Evolutionary conservation across 2,113 vertebrate species (phyloP), one percentile per base, ranked within the genome.

Genomic region (Cinclus mexicanus): DNA sequence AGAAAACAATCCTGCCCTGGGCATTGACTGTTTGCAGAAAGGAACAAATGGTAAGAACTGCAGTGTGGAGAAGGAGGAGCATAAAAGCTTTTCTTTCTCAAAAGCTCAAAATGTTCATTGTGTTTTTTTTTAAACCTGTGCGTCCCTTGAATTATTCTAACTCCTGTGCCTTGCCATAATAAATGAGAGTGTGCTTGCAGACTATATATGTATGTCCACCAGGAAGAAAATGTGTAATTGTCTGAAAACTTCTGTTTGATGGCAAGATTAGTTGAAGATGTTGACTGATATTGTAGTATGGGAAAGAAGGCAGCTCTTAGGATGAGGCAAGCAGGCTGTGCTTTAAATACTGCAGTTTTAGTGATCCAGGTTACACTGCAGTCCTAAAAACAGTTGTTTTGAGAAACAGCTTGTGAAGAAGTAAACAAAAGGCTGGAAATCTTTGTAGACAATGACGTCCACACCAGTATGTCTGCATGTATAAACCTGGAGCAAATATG

Each of bases 11-110:
- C 89, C 98, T 20, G 99, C 98, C 42, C 98, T 99, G 0, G 99
- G 99, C 47, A 99, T 99, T 18, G 99, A 99, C 93, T 99, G 99
- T 83, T 96, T 99, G 91, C 98, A 98, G 88, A 98, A 98, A 71
- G 98, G 98, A 84, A 99, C 99, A 70, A 99, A 99, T 3, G 99
- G 99, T 99, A 97, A 97, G 98, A 91, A 46, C 31, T 21, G 11
- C 26, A 24, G 0, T 0, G 0, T 42, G 49, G 35, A 46, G 17
- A 14, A 46, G 33, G 29, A 71, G 50, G 8, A 72, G 19, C 29
- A 3, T 61, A 50, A 28, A 17, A 6, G 19, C 12, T 70, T 63
- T 59, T 46, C 42, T 83, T 75, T 55, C 49, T 68, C 20, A 52
- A 37, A 83, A 47, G 24, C 4, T 61, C 14, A 23, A 23, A 83